phyloP scores from a whole-genome alignment of 2,797 vertebrate genomes.

The Ptychobarbus kaznakovi region DNA sequence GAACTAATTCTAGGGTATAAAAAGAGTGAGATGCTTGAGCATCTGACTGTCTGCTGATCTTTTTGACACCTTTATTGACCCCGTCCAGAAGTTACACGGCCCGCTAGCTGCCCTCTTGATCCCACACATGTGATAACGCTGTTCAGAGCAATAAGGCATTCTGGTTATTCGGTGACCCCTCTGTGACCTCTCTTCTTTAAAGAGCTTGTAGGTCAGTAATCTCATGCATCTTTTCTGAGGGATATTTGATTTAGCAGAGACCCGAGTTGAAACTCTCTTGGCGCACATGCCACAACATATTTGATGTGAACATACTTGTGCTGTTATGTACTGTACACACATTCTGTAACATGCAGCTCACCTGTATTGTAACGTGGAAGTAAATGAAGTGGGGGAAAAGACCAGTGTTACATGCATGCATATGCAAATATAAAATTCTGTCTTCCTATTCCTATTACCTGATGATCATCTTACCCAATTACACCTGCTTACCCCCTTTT shows the following conservation, averaged over 20 bases:
- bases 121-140: conserved; percentile 71
- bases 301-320: not conserved
- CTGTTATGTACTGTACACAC: not conserved
- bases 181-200: conserved; percentile 30
- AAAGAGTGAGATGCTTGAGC: conserved; percentile 53
- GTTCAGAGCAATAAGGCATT: conserved; percentile 56
- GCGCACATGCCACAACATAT: not conserved
- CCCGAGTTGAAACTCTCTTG: conserved; percentile 10
- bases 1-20: rapidly evolving
- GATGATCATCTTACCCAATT: conserved; percentile 19
- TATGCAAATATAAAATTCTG: not conserved
- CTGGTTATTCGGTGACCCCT: conserved; percentile 41
- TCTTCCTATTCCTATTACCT: not conserved
- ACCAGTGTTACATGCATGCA: not conserved
- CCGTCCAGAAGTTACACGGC: conserved; percentile 56
- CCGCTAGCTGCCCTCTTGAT: conserved; percentile 67
- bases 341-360: not conserved
- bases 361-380: not conserved
- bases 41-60: conserved; percentile 58
- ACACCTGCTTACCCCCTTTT: conserved; percentile 44
- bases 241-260: conserved; percentile 20
- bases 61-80: conserved; percentile 73
- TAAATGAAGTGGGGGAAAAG: not conserved
- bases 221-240: conserved; percentile 15
- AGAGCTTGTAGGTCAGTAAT: conserved; percentile 45